Conservation (phyloP, 2,113 vertebrate genomes). For the Tonatia bakeri region DNA sequence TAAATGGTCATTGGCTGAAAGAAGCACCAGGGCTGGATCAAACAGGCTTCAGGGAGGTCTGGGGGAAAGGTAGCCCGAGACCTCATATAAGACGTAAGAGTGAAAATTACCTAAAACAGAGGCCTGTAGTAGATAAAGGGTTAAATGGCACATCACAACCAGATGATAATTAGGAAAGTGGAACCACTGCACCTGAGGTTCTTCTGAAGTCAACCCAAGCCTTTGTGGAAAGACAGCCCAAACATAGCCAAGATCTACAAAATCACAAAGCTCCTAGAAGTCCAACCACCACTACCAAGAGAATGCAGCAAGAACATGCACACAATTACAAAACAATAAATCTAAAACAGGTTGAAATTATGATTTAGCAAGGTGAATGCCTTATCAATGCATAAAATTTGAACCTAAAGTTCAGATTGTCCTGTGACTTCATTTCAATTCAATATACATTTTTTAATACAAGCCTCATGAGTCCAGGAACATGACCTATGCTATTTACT, state of each 20-base stretch:
- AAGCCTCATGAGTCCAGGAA: neutral
- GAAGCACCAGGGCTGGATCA: neutral
- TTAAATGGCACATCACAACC: neutral
- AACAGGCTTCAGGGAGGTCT: neutral
- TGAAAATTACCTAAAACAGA: neutral
- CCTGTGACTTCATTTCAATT: slow-evolving; percentile 10
- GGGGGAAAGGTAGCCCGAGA: neutral
- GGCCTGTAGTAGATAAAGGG: neutral
- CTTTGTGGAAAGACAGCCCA: neutral
- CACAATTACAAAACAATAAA: neutral
- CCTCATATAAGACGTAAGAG: neutral
- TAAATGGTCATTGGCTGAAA: neutral
- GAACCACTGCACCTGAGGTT: neutral
- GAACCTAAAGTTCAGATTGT: neutral
- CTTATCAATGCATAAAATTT: neutral
- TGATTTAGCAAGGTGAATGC: neutral
- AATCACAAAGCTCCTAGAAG: neutral
- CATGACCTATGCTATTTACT: neutral
- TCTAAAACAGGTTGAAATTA: neutral
- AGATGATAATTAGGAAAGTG: neutral
- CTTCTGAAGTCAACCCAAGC: neutral
- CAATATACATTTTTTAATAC: neutral
- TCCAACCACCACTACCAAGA: neutral
- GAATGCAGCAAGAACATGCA: neutral
- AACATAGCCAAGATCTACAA: neutral